These are phyloP conservation scores for Tetragonula carbonaria DNA, from an alignment of 2,888 invertebrate genomes.

Conservation along the genomic window DNA sequence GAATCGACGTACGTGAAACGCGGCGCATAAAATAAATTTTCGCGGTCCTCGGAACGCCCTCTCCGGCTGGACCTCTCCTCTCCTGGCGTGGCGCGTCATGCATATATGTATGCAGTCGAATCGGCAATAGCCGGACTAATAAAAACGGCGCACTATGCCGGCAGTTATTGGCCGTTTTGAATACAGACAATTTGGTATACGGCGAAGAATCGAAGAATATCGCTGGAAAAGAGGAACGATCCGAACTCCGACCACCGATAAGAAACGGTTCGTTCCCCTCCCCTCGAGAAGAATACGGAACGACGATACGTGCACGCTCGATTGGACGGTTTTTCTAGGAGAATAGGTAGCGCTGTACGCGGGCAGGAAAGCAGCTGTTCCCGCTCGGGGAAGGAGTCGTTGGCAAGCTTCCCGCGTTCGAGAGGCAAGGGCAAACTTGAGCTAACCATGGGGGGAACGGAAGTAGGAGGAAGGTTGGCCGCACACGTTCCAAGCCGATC, in stretches of 20 bases:
- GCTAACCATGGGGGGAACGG: not conserved
- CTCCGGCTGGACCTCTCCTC: too few species aligned
- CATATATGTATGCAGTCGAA: constrained; percentile 30
- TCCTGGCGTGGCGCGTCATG: constrained; percentile 5
- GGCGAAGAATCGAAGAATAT: constrained; percentile 12
- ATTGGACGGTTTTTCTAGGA: constrained; percentile 52
- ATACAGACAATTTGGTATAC: constrained; percentile 43
- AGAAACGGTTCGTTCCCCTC: constrained; percentile 42
- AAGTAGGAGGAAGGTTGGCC: not conserved
- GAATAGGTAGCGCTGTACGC: constrained; percentile 1
- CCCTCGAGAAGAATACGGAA: constrained; percentile 50
- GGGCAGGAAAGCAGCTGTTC: constrained; percentile 19
- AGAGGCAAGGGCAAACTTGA: not conserved
- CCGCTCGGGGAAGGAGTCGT: constrained; percentile 19
- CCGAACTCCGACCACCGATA: constrained; percentile 36
- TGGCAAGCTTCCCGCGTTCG: constrained; percentile 59
- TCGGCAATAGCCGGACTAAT: constrained; percentile 13
- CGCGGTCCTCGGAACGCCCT: constrained; percentile 2
- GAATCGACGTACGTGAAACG: too few species aligned
- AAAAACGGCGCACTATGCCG: constrained; percentile 23
- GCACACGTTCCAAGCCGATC: not conserved
- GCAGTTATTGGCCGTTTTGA: constrained; percentile 51
- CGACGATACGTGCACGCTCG: constrained; percentile 39
- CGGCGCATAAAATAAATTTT: constrained; percentile 29
- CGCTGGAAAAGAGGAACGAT: not conserved